Base-by-base conservation (phyloP, 2,113 vertebrate species). In the Cephalopholis sonnerati region DNA sequence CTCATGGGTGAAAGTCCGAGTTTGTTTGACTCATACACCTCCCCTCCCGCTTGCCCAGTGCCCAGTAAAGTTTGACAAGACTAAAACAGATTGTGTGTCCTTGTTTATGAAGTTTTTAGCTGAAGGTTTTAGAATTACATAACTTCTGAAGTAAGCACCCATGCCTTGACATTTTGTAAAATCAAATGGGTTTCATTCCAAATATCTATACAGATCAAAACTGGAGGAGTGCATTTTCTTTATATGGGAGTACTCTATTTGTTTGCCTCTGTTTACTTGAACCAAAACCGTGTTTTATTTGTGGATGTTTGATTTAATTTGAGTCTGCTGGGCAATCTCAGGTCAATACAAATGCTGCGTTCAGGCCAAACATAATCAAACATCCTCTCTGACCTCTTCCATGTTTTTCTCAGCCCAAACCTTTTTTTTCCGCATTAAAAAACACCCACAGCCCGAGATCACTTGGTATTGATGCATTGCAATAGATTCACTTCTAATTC, bases 401-500 rank as follows among this genome's bases (percentile, higher is more conserved):
- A 13, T 75, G 64, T 66, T 84, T 86, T 82, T 66, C 36, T 70
- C 61, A 12, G 10, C 18, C 1, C 6, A 24, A 61, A 44, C 32
- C 15, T 11, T 12, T 67, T 57, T 54, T 32, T 46, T 20, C 15
- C 0, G 2, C 82, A 68, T 73, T 59, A 62, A 75, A 78, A 86
- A 81, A 54, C 50, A 69, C 25, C 54, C 61, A 36, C 13, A 48
- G 41, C 29, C 29, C 24, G 16, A 58, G 20, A 80, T 82, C 48
- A 73, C 41, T 76, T 74, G 73, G n/a, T 57, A 77, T 69, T 67
- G 72, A 78, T 41, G 48, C 68, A 77, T 9, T 22, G 39, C 54
- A 81, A 87, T 68, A 77, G 18, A 79, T 77, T 65, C 20, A 41
- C 75, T 76, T 83, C 71, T 82, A 82, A 84, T 79, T 81, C 63